A percentile compares a stretch with the other conserved stretches of the same genome.
Evolutionary conservation across 2,797 vertebrate species (phyloP).

Genomic region (Catostomus latipinnis): DNA sequence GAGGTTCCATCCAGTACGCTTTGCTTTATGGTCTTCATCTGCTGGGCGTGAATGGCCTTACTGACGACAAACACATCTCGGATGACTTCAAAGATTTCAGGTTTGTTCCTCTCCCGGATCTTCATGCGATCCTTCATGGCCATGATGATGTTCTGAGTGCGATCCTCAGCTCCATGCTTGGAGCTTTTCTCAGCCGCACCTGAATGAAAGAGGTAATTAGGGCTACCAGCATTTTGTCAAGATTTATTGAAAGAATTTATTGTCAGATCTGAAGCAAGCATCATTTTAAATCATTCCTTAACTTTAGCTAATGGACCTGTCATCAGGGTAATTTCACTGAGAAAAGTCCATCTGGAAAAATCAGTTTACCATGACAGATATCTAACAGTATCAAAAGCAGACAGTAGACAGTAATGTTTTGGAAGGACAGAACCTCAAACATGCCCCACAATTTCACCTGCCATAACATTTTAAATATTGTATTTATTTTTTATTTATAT

Average conservation of each 20-base stretch:
- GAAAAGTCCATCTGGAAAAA: slow-evolving; percentile 41
- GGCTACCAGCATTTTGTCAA: background rate
- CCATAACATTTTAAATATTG: background rate
- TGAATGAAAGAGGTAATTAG: slow-evolving; percentile 57
- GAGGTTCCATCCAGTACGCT: slow-evolving; percentile 97
- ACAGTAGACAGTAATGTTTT: background rate
- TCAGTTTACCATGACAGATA: slow-evolving; percentile 13
- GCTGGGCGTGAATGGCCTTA: slow-evolving; percentile 89
- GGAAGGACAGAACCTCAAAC: background rate
- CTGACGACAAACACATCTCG: slow-evolving; percentile 89
- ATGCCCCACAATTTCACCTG: too few relatives aligned
- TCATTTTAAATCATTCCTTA: slow-evolving; percentile 28
- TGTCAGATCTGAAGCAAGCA: background rate
- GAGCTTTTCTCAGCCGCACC: slow-evolving; percentile 96
- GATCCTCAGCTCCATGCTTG: slow-evolving; percentile 94
- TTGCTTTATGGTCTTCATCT: slow-evolving; percentile 98
- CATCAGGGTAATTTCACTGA: slow-evolving; percentile 27
- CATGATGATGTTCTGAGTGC: slow-evolving; percentile 98
- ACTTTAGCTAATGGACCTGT: slow-evolving; percentile 43
- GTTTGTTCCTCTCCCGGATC: slow-evolving; percentile 95
- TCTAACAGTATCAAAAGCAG: background rate
- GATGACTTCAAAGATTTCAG: slow-evolving; percentile 96
- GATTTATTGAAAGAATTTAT: background rate
- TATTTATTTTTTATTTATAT: too few relatives aligned
- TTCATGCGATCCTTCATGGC: slow-evolving; percentile 99